Conservation (phyloP, 2,113 vertebrate genomes). For the Chionomys nivalis region DNA sequence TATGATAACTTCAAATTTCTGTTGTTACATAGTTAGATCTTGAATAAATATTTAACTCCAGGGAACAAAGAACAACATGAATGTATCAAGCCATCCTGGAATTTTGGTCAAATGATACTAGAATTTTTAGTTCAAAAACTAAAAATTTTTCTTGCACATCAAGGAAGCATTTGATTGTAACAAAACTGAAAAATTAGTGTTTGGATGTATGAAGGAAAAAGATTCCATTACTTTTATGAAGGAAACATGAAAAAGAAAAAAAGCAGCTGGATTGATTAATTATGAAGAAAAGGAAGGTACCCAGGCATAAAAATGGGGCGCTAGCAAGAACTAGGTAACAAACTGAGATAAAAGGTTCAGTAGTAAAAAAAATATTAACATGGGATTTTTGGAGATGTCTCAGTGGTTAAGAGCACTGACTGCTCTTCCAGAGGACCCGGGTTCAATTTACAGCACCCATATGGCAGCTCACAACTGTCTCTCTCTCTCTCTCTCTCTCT, state of each 20-base stretch:
- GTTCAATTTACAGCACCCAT: not conserved
- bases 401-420: not conserved
- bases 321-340: not conserved
- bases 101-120: not conserved
- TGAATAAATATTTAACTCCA: conserved; percentile 71
- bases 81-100: conserved; percentile 36
- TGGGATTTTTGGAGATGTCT: not conserved
- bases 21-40: not conserved
- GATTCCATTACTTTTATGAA: not conserved
- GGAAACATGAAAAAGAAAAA: not conserved
- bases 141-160: not conserved
- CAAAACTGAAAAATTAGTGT: not conserved
- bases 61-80: conserved; percentile 33
- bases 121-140: conserved; percentile 20
- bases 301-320: not conserved
- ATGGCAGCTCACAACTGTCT: not conserved
- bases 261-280: not conserved
- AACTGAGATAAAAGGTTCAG: not conserved
- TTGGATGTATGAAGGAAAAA: not conserved
- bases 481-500: no score
- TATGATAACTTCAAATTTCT: conserved; percentile 62
- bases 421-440: not conserved
- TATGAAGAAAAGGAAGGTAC: not conserved
- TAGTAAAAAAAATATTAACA: not conserved
- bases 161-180: not conserved